Evolutionary conservation across 2,797 vertebrate genomes (phyloP).

Genomic region (Acomys russatus): DNA sequence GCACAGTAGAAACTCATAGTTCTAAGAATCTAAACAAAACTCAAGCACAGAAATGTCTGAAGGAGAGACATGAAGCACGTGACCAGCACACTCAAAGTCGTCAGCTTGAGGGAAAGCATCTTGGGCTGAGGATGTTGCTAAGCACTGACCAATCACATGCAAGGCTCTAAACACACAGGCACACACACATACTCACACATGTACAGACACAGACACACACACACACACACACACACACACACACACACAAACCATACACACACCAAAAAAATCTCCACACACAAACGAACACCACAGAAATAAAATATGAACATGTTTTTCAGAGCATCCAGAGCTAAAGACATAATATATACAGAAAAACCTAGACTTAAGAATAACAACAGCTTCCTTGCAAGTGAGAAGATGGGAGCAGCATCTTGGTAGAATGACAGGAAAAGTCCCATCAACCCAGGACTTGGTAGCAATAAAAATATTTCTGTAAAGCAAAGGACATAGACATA

Average conservation of each 20-base stretch:
- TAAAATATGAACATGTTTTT: not conserved
- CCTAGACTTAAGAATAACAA: not conserved
- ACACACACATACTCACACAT: not conserved
- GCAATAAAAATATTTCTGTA: not conserved
- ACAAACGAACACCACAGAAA: not conserved
- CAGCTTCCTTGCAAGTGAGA: not conserved
- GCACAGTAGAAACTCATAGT: not conserved
- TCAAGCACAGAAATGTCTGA: not conserved
- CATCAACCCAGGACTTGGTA: not conserved
- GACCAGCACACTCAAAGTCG: not conserved
- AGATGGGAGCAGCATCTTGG: not conserved
- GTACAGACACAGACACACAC: not conserved
- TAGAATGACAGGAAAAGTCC: not conserved
- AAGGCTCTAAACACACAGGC: not conserved
- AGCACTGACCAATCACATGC: not conserved
- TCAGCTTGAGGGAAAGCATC: not conserved
- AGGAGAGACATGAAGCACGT: not conserved
- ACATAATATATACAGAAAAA: not conserved
- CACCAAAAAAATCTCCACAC: not conserved
- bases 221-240: not conserved
- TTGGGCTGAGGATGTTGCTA: not conserved
- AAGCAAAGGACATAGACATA: not conserved
- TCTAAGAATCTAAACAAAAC: not conserved
- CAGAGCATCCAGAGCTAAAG: not conserved
- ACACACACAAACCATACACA: not conserved